A percentile compares a stretch with the other conserved stretches of the same genome.
These are phyloP conservation scores for Autographa pulchrina DNA, from an alignment of 2,888 invertebrate species.

Conservation along the genomic window DNA sequence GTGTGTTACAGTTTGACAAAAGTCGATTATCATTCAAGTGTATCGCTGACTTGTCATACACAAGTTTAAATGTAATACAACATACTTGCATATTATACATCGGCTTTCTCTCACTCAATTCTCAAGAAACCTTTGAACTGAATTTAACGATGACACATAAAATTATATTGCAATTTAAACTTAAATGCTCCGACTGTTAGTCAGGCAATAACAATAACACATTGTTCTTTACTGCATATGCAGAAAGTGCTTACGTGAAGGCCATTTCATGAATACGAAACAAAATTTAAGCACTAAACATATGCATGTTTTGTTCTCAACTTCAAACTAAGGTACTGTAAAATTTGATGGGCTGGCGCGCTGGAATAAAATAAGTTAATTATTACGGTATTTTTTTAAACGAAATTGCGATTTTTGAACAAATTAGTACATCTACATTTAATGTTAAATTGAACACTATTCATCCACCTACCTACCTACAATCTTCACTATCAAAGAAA, in stretches of 20 bases:
- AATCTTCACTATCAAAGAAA: no score
- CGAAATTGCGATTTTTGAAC: no score
- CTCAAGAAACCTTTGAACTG: slow-evolving; percentile 31
- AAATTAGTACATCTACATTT: no score
- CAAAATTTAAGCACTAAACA: slow-evolving; percentile 33
- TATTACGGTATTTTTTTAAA: not conserved
- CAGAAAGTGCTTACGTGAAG: slow-evolving; percentile 32
- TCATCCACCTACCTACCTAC: no score
- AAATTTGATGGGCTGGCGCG: no score
- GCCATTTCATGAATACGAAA: slow-evolving; percentile 39
- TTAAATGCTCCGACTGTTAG: slow-evolving; percentile 36
- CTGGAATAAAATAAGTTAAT: no score
- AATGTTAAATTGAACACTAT: no score
- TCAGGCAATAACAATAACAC: slow-evolving; percentile 47
- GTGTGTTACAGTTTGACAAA: not conserved
- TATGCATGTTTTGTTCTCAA: not conserved
- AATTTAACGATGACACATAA: slow-evolving; percentile 29
- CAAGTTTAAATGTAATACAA: not conserved
- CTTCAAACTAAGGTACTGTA: not conserved
- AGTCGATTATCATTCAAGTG: not conserved
- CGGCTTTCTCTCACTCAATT: slow-evolving; percentile 27
- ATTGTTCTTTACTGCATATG: slow-evolving; percentile 42
- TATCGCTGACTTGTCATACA: not conserved
- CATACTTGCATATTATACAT: not conserved
- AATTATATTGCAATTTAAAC: slow-evolving; percentile 37